Conservation (phyloP, 2,888 invertebrate species). For the Seira musarum region DNA sequence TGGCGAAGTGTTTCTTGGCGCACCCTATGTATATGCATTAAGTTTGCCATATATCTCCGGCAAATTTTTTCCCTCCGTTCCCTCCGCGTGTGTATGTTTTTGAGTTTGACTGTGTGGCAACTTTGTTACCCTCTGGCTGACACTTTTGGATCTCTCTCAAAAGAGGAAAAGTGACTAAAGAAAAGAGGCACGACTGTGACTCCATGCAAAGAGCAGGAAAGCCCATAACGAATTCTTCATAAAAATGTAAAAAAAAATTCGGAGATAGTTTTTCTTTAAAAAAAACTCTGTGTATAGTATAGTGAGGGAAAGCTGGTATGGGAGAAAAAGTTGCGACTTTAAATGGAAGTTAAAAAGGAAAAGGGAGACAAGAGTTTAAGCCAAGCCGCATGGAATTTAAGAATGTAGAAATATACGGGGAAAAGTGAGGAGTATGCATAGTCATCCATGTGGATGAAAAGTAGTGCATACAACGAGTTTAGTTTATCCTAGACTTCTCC, state of each 20-base stretch:
- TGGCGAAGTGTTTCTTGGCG: background rate
- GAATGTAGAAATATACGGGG: slow-evolving; percentile 9
- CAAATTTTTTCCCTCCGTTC: background rate
- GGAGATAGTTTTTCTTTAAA: slow-evolving; percentile 26
- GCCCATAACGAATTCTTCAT: slow-evolving; percentile 51
- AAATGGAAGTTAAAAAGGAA: background rate
- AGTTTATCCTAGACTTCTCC: background rate
- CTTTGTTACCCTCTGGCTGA: slow-evolving; percentile 59
- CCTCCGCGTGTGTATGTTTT: background rate
- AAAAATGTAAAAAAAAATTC: slow-evolving; percentile 56
- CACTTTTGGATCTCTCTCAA: slow-evolving; percentile 54
- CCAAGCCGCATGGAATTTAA: slow-evolving; percentile 5
- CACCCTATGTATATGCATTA: too few species aligned
- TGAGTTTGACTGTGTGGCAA: slow-evolving; percentile 30
- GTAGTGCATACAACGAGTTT: slow-evolving; percentile 42
- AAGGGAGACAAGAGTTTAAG: slow-evolving; percentile 20
- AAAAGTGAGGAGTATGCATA: background rate
- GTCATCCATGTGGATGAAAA: slow-evolving; percentile 30
- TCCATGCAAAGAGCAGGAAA: slow-evolving; percentile 26
- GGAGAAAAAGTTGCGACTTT: background rate
- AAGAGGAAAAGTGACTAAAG: slow-evolving; percentile 12
- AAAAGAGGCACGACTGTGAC: slow-evolving; percentile 19
- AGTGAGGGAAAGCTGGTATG: background rate
- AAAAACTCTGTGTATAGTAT: background rate
- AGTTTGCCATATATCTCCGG: too few species aligned